Percentiles rank a stretch among this genome's conserved stretches.
These are phyloP conservation scores for Pogona vitticeps DNA, from an alignment of 2,113 vertebrate genomes.

Conservation along the genomic window DNA sequence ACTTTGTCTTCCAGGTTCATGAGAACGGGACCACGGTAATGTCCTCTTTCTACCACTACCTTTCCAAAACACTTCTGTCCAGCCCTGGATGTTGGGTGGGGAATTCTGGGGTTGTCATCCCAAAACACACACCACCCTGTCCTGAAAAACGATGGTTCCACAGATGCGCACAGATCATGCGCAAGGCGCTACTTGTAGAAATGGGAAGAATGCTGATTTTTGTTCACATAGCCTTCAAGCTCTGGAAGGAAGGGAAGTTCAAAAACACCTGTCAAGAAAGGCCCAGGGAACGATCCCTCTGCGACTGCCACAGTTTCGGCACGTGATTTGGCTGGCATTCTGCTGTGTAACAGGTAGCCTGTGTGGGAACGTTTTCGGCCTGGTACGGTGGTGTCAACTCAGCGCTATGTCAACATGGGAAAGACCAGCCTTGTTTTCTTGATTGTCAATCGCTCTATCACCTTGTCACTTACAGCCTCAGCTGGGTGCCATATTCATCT, in stretches of 20 bases:
- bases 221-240: not conserved
- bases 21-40: too few species aligned
- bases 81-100: too few species aligned
- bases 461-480: not conserved
- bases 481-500: not conserved
- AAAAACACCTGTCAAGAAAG: not conserved
- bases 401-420: not conserved
- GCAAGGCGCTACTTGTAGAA: not conserved
- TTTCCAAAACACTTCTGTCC: too few species aligned
- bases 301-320: not conserved
- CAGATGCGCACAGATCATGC: too few species aligned
- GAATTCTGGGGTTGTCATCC: too few species aligned
- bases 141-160: too few species aligned
- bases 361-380: conserved; percentile 9
- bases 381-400: not conserved
- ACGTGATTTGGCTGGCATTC: not conserved
- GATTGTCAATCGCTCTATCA: not conserved
- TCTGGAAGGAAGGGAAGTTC: not conserved
- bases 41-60: too few species aligned
- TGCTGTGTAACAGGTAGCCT: not conserved
- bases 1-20: too few species aligned
- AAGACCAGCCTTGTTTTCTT: not conserved
- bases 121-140: too few species aligned
- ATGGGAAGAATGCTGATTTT: not conserved
- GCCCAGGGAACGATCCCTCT: not conserved